Percentiles rank a stretch among this genome's conserved stretches.
phyloP scores from a whole-genome alignment of 1,140 invertebrate species.

The Portunus trituberculatus region DNA sequence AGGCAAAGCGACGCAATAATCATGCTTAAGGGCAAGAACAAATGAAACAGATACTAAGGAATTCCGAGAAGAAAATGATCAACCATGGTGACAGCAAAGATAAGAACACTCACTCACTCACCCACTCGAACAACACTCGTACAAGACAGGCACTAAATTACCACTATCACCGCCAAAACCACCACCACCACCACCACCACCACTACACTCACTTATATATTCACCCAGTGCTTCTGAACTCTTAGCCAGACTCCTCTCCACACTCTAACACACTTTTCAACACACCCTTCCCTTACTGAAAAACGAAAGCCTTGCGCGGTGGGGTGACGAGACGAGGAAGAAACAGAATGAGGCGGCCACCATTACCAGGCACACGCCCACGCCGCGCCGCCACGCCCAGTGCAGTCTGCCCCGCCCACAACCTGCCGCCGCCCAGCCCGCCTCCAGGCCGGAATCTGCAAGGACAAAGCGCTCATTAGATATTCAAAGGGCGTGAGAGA shows the following conservation, averaged over 20 bases:
- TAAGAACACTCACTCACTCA: too few species aligned
- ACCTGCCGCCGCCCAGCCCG: neutral
- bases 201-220: neutral
- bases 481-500: neutral
- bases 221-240: neutral
- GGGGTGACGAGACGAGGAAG: conserved; percentile 63
- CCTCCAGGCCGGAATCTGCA: neutral
- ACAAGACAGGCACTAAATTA: neutral
- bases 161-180: neutral
- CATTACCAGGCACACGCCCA: conserved; percentile 64
- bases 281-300: neutral
- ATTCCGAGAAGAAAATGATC: too few species aligned
- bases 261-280: neutral
- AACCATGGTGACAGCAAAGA: too few species aligned
- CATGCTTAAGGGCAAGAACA: too few species aligned
- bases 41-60: too few species aligned
- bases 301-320: conserved; percentile 30
- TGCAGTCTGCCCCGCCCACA: conserved; percentile 56
- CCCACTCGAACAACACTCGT: too few species aligned
- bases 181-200: neutral
- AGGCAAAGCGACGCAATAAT: too few species aligned
- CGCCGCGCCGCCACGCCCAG: conserved; percentile 63
- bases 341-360: conserved; percentile 62
- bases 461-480: neutral
- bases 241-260: neutral